These are phyloP conservation scores for Sweltsa coloradensis DNA, from an alignment of 1,140 invertebrate species.

Conservation along the genomic window DNA sequence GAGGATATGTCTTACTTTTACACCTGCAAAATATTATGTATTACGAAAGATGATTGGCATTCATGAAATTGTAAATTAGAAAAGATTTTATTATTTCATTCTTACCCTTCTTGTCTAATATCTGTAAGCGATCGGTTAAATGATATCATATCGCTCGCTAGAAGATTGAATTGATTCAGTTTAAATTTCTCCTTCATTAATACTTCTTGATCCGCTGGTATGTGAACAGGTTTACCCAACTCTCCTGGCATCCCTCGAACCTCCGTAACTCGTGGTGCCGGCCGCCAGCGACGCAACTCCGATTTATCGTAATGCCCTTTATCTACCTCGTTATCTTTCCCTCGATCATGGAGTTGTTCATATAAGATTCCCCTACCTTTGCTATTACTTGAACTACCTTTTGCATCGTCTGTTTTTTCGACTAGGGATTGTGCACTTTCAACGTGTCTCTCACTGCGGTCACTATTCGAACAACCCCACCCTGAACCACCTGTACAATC, in stretches of 20 bases:
- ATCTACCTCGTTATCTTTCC: constrained; percentile 15
- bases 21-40: constrained; percentile 39
- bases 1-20: constrained; percentile 62
- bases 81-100: constrained; percentile 16
- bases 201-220: constrained; percentile 69
- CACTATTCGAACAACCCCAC: constrained; percentile 38
- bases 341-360: constrained; percentile 18
- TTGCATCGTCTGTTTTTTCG: background rate
- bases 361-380: constrained; percentile 19
- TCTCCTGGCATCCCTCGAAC: constrained; percentile 68
- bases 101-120: constrained; percentile 81
- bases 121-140: constrained; percentile 91
- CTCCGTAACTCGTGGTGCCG: constrained; percentile 52
- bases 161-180: constrained; percentile 95
- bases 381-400: constrained; percentile 14
- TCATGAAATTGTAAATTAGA: background rate
- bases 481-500: constrained; percentile 68
- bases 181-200: constrained; percentile 93
- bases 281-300: constrained; percentile 55
- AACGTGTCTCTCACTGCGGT: background rate
- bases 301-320: constrained; percentile 31
- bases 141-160: constrained; percentile 96
- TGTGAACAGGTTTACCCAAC: constrained; percentile 76
- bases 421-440: background rate
- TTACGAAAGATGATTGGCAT: background rate